Evolutionary conservation across 2,113 vertebrate genomes (phyloP).

Genomic region (Gorsachius goisagi): DNA sequence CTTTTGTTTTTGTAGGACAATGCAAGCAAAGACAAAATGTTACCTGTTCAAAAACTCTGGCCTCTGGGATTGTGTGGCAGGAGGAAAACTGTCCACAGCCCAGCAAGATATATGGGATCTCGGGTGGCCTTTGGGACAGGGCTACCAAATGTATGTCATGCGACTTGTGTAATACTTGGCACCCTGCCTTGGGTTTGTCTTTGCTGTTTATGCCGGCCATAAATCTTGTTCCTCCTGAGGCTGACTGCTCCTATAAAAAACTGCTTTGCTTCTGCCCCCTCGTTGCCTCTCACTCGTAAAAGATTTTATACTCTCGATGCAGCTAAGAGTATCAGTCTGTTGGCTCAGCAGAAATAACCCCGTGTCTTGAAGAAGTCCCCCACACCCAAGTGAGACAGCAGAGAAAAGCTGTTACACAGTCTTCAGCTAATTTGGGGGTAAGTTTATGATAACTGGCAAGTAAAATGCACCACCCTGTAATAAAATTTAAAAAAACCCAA

Average conservation of each 20-base stretch:
- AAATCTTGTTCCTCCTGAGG: background rate
- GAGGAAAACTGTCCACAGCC: background rate
- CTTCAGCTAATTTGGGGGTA: background rate
- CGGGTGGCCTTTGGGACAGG: background rate
- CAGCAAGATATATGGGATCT: background rate
- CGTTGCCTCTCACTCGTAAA: background rate
- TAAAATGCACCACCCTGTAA: background rate
- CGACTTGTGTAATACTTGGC: background rate
- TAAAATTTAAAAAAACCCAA: background rate
- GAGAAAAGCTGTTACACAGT: background rate
- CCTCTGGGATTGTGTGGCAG: background rate
- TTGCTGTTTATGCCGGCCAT: background rate
- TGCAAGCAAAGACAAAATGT: accelerated
- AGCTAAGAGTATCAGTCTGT: background rate
- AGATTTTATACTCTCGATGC: background rate
- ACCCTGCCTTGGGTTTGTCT: background rate
- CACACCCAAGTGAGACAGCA: accelerated
- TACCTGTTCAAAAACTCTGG: background rate
- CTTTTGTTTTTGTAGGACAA: background rate
- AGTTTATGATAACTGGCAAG: background rate
- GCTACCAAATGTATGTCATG: accelerated
- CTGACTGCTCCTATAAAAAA: background rate
- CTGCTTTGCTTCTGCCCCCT: background rate
- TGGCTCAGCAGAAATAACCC: background rate
- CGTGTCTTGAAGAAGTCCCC: background rate